These are phyloP conservation scores for Eudasyphora cyanicolor DNA, from an alignment of 2,888 invertebrate genomes.

Conservation along the genomic window DNA sequence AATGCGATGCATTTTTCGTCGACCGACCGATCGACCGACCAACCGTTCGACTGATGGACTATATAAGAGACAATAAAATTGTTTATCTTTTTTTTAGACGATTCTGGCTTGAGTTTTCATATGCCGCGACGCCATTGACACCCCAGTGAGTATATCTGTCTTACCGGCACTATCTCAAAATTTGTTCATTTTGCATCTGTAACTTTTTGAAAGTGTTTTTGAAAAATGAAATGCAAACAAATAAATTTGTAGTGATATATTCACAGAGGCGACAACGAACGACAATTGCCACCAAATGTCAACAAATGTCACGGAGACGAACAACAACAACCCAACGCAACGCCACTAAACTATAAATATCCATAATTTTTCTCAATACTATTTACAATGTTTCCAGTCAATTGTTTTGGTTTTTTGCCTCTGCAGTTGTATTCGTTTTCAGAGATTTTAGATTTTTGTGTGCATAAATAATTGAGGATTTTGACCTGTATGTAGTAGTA, in stretches of 20 bases:
- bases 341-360: not conserved
- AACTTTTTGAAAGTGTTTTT: not conserved
- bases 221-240: conserved; percentile 33
- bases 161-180: not conserved
- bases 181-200: not conserved
- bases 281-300: conserved; percentile 21
- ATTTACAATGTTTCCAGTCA: not conserved
- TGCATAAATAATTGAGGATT: conserved; percentile 32
- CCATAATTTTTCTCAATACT: not conserved
- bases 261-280: too few species aligned
- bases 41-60: too few species aligned
- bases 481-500: conserved; percentile 7
- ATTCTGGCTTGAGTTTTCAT: too few species aligned
- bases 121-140: not conserved
- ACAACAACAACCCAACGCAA: not conserved
- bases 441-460: not conserved
- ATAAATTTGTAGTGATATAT: not conserved
- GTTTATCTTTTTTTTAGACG: not conserved
- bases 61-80: not conserved
- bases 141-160: not conserved
- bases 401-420: conserved; percentile 2
- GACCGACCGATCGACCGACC: too few species aligned
- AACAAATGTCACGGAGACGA: conserved; percentile 31
- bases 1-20: not conserved
- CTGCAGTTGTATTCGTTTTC: not conserved